Base-by-base conservation (phyloP, 2,888 invertebrate species). In the Cinara cedri region DNA sequence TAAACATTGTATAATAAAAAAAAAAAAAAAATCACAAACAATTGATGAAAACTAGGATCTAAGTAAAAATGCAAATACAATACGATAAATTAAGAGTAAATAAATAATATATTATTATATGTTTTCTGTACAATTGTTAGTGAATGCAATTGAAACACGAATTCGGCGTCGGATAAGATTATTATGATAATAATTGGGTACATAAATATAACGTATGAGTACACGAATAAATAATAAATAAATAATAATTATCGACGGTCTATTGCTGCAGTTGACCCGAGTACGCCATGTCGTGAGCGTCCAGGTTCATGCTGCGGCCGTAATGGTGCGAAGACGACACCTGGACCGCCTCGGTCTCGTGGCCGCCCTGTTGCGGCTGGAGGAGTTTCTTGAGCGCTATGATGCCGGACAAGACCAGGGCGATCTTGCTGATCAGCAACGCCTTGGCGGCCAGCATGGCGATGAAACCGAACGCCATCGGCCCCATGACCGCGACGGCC, bases 331-430 rank as follows among this genome's bases (percentile, higher is more conserved):
- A n/a, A 13, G 81, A 81, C 26, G 34, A 11, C 34, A 34, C 34
- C 34, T 34, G 34, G 34, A 81, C 81, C 16, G 80, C n/a, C 21
- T 81, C 81, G 44, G 72, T 8, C n/a, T 81, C 80, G 34, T 78
- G 68, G 8, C 68, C 60, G 13, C 78, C 34, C 24, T 81, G 80
- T 24, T 81, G 80, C 0, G 81, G 81, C 13, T 81, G 81, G 4
- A 80, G 10, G 0, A 81, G 62, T 54, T 81, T 81, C 62, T 81
- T 81, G n/a, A 81, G 80, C 26, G 81, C 81, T 3, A 81, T 68
- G n/a, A 80, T 81, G 3, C 80, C 72, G 26, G 81, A 81, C 60
- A 81, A 34, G 16, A 81, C 80, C n/a, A 81, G 57, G 4, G 81
- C 81, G 51, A 81, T 81, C 44, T 81, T 81, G 66, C 81, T 81